Evolutionary conservation across 2,888 invertebrate genomes (phyloP), one percentile per base, ranked within the genome.

Genomic region (Laothoe populi): DNA sequence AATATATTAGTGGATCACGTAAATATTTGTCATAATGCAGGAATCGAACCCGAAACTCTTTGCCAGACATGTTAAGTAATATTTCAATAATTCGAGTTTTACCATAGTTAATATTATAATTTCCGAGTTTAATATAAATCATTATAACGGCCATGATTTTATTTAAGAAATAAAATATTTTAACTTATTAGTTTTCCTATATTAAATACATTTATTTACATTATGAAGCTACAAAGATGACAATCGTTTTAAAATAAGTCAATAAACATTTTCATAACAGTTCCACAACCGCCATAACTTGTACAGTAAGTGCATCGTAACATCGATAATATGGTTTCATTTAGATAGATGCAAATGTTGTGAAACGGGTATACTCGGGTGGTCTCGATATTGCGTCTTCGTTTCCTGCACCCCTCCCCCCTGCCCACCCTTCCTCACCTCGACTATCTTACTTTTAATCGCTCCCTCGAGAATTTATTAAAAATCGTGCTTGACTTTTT

Each of bases 371-470:
- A 76, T 78, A 83, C 83, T 82, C 81, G 73, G n/a, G 72, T 79
- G 84, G 79, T 81, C 77, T 71, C 84, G 80, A 88, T 90, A 89
- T 89, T 88, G 82, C 82, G 77, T 74, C 64, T 63, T 62, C 65
- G 58, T 38, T 61, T 58, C 48, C 38, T 40, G 48, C 4, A 13
- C 26, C 45, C 13, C 48, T n/a, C 21, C 60, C 59, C 64, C 61
- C 64, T 38, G 16, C 62, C 67, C 66, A 68, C 64, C 67, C 70
- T 72, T 78, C 77, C 73, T 80, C 83, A 80, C 79, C 78, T 81
- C 76, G 70, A 77, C 81, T 83, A 86, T 86, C 83, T 87, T 75
- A 76, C 77, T 86, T 87, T 88, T 87, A 87, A 89, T 88, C 83
- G 84, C 71, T 78, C 78, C 79, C 77, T 72, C 68, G 78, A 81